A percentile compares a stretch with the other conserved stretches of the same genome.
These are phyloP conservation scores for Rhabditoides inermis DNA, from an alignment of 2,888 invertebrate genomes.

Conservation along the genomic window DNA sequence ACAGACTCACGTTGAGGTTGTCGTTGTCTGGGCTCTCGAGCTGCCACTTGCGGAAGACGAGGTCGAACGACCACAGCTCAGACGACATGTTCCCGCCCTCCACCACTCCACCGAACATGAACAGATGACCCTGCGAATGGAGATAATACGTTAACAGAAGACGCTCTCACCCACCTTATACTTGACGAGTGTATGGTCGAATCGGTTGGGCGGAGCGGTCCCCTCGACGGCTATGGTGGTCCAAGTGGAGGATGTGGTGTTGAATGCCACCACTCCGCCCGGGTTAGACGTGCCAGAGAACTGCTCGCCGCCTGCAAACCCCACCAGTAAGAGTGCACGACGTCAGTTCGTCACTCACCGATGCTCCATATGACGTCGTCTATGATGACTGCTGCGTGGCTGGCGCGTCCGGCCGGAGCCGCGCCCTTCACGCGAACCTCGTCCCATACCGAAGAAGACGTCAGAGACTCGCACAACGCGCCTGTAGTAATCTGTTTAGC, in stretches of 20 bases:
- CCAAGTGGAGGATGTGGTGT: slow-evolving; percentile 21
- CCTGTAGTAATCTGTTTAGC: slow-evolving; percentile 15
- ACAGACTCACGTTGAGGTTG: slow-evolving; percentile 11
- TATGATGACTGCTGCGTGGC: slow-evolving; percentile 72
- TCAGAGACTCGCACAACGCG: slow-evolving; percentile 30
- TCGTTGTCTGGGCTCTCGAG: slow-evolving; percentile 14
- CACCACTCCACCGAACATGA: slow-evolving; percentile 82
- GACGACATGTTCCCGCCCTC: slow-evolving; percentile 59
- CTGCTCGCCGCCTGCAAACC: slow-evolving; percentile 15
- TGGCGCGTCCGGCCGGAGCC: slow-evolving; percentile 66
- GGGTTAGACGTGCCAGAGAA: slow-evolving; percentile 14
- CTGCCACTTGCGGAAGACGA: slow-evolving; percentile 71
- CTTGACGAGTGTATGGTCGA: slow-evolving; percentile 80
- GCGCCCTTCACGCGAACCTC: slow-evolving; percentile 46
- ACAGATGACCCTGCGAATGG: slow-evolving; percentile 77
- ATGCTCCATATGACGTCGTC: slow-evolving; percentile 72
- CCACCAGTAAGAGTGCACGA: neutral
- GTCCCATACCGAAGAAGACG: slow-evolving; percentile 21
- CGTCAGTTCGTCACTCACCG: slow-evolving; percentile 61
- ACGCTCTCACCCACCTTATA: slow-evolving; percentile 61
- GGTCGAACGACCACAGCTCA: slow-evolving; percentile 81
- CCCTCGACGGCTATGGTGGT: slow-evolving; percentile 8
- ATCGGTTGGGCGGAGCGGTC: slow-evolving; percentile 61
- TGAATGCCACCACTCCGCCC: slow-evolving; percentile 19
- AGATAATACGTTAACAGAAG: neutral